Evolutionary conservation across 2,888 invertebrate genomes (phyloP).

Genomic region (Trissonchulus sp.): DNA sequence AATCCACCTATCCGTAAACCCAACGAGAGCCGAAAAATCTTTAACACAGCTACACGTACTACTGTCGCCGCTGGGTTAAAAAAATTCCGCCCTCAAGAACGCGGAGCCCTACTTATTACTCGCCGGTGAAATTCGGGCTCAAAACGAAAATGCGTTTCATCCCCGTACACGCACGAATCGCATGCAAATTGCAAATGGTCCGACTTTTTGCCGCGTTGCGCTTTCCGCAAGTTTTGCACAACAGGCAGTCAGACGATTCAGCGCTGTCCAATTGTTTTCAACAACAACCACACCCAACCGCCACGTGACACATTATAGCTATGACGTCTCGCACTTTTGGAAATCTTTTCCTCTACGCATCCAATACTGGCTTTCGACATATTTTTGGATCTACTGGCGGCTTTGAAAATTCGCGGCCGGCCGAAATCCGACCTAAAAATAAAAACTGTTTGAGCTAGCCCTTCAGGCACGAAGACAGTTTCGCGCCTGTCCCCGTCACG

Average conservation of each 20-base stretch:
- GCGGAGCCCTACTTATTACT: too few species aligned
- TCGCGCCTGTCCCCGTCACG: too few species aligned
- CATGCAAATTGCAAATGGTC: conserved; percentile 26
- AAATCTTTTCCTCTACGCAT: conserved; percentile 21
- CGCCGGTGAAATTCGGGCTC: too few species aligned
- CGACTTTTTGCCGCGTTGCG: conserved; percentile 9
- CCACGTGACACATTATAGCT: conserved; percentile 13
- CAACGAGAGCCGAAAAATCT: neutral
- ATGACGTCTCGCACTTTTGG: conserved; percentile 23
- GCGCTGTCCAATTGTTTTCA: neutral
- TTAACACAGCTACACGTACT: neutral
- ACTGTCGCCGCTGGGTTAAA: neutral
- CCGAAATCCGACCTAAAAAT: too few species aligned
- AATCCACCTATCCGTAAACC: neutral
- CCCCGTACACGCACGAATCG: conserved; percentile 32
- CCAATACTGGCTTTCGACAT: conserved; percentile 20
- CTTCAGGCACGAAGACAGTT: too few species aligned
- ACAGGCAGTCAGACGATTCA: neutral
- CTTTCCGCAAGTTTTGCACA: conserved; percentile 1
- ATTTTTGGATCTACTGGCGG: conserved; percentile 7
- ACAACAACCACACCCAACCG: conserved; percentile 7
- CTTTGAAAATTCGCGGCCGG: neutral
- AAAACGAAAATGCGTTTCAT: conserved; percentile 37
- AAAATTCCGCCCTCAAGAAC: neutral
- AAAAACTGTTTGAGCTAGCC: too few species aligned